Conservation (phyloP, 2,888 invertebrate species). For the Drosophila histrio region DNA sequence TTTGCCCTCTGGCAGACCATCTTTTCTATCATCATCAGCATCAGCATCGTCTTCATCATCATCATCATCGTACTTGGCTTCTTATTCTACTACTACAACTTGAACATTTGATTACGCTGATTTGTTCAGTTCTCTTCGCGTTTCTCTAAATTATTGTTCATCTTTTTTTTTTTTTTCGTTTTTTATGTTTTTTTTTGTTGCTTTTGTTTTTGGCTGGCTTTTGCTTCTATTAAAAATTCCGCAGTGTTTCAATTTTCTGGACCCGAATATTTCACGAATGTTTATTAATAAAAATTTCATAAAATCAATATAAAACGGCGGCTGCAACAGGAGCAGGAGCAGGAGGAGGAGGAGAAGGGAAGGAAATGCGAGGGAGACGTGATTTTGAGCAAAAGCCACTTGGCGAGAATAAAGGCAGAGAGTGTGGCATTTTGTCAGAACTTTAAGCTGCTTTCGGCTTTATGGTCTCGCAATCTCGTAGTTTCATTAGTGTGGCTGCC, state of each 20-base stretch:
- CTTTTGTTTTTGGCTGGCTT: conserved; percentile 23
- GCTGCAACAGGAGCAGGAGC: neutral
- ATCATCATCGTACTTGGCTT: neutral
- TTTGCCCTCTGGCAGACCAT: neutral
- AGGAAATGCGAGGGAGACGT: neutral
- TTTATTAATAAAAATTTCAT: conserved; percentile 78
- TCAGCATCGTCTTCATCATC: neutral
- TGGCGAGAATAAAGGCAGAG: neutral
- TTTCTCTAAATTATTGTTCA: conserved; percentile 6
- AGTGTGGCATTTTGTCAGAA: conserved; percentile 13
- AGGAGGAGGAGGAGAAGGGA: too few relatives aligned
- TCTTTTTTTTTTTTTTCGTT: conserved; percentile 6
- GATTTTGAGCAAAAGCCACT: conserved; percentile 12
- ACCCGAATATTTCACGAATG: conserved; percentile 71
- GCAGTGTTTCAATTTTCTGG: conserved; percentile 49
- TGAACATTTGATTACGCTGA: conserved; percentile 65
- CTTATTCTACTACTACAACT: conserved; percentile 1
- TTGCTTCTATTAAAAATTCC: conserved; percentile 70
- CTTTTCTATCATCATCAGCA: neutral
- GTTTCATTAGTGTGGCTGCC: conserved; percentile 42
- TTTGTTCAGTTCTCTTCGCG: conserved; percentile 42
- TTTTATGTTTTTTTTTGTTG: conserved; percentile 3
- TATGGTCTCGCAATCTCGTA: conserved; percentile 43
- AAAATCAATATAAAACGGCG: conserved; percentile 64
- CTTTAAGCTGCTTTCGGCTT: conserved; percentile 45